Evolutionary conservation across 2,113 vertebrate genomes (phyloP).

Genomic region (Heloderma charlesbogerti): DNA sequence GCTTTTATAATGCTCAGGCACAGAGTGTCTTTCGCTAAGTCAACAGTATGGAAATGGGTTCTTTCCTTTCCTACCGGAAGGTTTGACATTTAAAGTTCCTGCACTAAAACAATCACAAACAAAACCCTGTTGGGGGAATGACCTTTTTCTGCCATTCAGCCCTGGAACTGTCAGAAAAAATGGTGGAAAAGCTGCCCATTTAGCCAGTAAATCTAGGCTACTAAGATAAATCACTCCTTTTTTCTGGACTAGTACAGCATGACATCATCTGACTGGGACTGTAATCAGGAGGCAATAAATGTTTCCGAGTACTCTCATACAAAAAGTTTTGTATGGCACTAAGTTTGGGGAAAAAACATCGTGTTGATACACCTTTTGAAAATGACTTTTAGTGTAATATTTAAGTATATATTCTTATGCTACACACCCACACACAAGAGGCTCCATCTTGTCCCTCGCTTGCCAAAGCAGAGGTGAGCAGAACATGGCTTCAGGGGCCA

Average conservation of each 20-base stretch:
- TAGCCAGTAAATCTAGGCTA: background rate
- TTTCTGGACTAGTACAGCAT: background rate
- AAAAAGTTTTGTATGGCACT: background rate
- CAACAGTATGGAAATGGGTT: background rate
- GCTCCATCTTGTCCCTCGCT: too few species aligned
- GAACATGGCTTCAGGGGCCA: background rate
- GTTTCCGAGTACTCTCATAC: background rate
- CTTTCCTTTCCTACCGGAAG: background rate
- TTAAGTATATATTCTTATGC: background rate
- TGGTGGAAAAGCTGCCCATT: background rate
- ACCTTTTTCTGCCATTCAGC: constrained; percentile 2
- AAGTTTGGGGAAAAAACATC: background rate
- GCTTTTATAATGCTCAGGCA: background rate
- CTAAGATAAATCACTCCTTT: background rate
- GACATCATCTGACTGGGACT: background rate
- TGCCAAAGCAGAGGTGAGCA: too few species aligned
- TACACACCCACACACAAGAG: background rate
- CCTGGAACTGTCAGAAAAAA: background rate
- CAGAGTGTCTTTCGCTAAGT: background rate
- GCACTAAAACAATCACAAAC: constrained; percentile 10
- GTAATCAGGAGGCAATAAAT: background rate
- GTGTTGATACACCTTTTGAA: background rate
- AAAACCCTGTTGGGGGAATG: background rate
- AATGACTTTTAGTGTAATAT: background rate
- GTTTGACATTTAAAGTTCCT: constrained; percentile 19